Evolutionary conservation across 2,113 vertebrate genomes (phyloP).

Genomic region (Orthochromis indermauri): DNA sequence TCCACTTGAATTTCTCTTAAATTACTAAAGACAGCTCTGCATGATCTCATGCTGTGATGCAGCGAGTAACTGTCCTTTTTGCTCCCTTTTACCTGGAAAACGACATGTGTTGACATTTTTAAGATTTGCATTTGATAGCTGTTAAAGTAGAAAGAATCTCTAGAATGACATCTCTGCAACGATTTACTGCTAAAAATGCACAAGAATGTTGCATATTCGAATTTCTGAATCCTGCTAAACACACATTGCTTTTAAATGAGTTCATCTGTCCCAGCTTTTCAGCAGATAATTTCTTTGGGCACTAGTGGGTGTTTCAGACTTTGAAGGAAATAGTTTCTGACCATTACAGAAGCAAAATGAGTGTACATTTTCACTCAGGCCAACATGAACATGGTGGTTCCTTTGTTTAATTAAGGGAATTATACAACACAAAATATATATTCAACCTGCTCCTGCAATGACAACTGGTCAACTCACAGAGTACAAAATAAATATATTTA

Average conservation of each 20-base stretch:
- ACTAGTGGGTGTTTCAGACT: background rate
- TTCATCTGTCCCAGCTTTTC: background rate
- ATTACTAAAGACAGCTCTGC: background rate
- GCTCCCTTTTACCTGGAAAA: background rate
- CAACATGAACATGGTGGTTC: background rate
- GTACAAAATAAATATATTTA: background rate
- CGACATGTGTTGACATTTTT: background rate
- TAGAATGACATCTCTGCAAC: background rate
- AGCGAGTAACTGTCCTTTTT: background rate
- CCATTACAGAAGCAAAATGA: background rate
- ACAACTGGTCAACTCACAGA: background rate
- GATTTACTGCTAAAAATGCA: background rate
- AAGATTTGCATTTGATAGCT: background rate
- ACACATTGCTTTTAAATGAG: background rate
- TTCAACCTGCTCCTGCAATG: background rate
- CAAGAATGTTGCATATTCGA: background rate
- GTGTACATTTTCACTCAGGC: background rate
- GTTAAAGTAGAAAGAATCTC: background rate
- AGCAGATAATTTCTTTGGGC: background rate
- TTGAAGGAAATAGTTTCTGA: background rate
- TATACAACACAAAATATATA: background rate
- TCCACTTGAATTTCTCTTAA: background rate
- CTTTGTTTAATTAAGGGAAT: background rate
- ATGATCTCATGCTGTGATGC: constrained; percentile 18
- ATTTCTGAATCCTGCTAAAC: background rate